phyloP scores from a whole-genome alignment of 2,113 vertebrate genomes.

The Suncus etruscus region DNA sequence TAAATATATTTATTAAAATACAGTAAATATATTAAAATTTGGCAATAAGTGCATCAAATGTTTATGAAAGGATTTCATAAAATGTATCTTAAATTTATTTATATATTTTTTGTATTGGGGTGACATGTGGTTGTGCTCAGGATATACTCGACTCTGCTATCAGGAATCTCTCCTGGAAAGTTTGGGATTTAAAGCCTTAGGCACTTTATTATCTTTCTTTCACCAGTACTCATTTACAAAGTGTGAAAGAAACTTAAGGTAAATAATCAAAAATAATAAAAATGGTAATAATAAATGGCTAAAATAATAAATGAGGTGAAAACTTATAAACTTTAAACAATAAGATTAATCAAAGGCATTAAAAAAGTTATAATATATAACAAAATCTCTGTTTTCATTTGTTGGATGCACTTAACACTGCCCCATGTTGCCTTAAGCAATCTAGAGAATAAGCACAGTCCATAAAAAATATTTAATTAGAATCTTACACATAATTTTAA shows the following conservation, averaged over 20 bases:
- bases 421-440: not conserved
- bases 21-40: not conserved
- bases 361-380: not conserved
- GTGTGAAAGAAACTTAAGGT: not conserved
- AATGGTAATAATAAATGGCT: not conserved
- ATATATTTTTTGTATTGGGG: too few species aligned
- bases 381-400: not conserved
- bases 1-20: not conserved
- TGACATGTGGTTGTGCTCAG: too few species aligned
- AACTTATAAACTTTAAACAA: not conserved
- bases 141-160: too few species aligned
- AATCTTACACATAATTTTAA: not conserved
- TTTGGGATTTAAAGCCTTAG: too few species aligned
- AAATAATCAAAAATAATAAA: not conserved
- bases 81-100: not conserved
- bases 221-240: too few species aligned
- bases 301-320: not conserved
- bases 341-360: not conserved
- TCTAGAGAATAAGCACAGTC: not conserved
- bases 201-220: too few species aligned
- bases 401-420: not conserved
- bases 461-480: not conserved
- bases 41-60: not conserved
- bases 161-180: too few species aligned
- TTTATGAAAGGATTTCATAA: not conserved